Base-by-base conservation (phyloP, 2,888 invertebrate species). In the Sericinus montela region DNA sequence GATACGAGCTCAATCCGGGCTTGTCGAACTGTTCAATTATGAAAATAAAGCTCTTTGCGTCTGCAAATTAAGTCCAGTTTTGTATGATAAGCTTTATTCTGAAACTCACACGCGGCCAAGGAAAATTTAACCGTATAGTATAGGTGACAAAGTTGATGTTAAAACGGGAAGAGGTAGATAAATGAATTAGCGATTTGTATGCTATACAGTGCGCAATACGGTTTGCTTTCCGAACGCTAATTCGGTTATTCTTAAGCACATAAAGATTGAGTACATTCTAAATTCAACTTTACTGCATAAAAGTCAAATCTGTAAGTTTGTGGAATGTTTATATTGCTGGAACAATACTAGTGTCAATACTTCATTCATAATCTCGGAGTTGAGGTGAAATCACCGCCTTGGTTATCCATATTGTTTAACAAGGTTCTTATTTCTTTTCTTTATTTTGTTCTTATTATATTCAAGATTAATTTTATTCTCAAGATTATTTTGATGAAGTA, bases 321-420 rank as follows among this genome's bases (percentile, higher is more conserved):
- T 8, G 9, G n/a, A 8, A 15, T 10, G 2, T 16, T 8, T 6
- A 23, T 14, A 8, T 8, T 15, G 11, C n/a, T 3, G 15, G n/a
- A 13, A 13, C 1, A 34, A 15, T n/a, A 16, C 25, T 9, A n/a
- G n/a, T n/a, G n/a, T n/a, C n/a, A n/a, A n/a, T n/a, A 62, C 71
- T 79, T 75, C 76, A 81, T 82, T 85, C 80, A 82, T 84, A 81
- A 84, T 80, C 79, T 75, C 76, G 67, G 75, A 77, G 72, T 74
- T 62, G 74, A 79, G 77, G 81, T 76, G 79, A 80, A 75, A 74
- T 75, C 73, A 75, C 66, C 71, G 64, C 57, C 70, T 63, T 62
- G 66, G 75, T 82, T 80, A 81, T 80, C 75, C 11, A 30, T 45
- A 15, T 35, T 30, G 11, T 25, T 45, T 44, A 35, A 49, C 40